Conservation (phyloP, 2,113 vertebrate species). For the Mustela lutreola region DNA sequence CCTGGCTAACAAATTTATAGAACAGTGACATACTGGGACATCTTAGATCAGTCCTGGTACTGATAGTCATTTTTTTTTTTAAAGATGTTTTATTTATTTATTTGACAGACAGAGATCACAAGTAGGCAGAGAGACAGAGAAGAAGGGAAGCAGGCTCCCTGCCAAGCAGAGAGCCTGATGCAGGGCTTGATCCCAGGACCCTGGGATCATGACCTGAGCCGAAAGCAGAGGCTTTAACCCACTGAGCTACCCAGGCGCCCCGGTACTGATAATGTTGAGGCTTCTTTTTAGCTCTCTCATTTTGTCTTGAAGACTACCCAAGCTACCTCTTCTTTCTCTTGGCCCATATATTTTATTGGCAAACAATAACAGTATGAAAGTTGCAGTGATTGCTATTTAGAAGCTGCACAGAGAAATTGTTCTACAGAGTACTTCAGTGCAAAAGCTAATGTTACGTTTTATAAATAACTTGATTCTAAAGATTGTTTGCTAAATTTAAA, state of each 20-base stretch:
- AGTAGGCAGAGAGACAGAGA: too few relatives aligned
- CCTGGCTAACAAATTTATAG: neutral
- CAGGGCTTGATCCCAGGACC: too few relatives aligned
- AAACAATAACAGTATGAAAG: neutral
- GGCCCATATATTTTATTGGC: neutral
- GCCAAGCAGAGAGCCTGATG: too few relatives aligned
- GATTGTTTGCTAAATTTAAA: conserved; percentile 45
- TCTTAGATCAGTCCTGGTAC: neutral
- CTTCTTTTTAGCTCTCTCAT: neutral
- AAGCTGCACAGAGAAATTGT: neutral
- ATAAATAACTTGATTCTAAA: conserved; percentile 15
- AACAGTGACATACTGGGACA: neutral
- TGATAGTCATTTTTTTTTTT: too few relatives aligned
- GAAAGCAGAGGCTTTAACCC: too few relatives aligned
- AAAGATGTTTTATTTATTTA: too few relatives aligned
- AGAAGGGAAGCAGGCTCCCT: too few relatives aligned
- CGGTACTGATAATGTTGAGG: neutral
- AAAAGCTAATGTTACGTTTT: neutral
- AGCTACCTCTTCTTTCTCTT: neutral
- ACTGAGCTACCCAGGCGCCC: too few relatives aligned
- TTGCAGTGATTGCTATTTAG: neutral
- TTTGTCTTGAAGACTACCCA: neutral
- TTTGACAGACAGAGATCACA: too few relatives aligned
- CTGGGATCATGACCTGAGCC: too few relatives aligned
- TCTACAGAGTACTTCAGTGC: neutral